A percentile compares a stretch with the other conserved stretches of the same genome.
Evolutionary conservation across 2,797 vertebrate species (phyloP).

Genomic region (Numenius phaeopus): DNA sequence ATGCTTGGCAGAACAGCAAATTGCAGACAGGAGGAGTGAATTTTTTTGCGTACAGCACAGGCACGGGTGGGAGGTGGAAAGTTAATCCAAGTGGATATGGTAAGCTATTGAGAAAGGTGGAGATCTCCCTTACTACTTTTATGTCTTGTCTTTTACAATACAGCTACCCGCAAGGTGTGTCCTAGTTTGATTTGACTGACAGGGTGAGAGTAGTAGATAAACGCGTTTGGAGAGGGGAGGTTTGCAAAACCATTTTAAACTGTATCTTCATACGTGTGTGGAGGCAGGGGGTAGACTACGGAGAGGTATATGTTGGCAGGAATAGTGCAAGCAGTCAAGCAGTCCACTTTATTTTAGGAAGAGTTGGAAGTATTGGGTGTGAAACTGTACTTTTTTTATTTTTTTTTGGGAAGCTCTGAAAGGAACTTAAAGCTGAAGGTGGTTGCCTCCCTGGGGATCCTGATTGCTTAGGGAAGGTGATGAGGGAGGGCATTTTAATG

Average conservation of each 20-base stretch:
- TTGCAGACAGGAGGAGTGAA: not conserved
- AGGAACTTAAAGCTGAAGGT: not conserved
- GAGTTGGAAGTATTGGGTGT: not conserved
- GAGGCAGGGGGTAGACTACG: not conserved
- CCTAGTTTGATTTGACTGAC: not conserved
- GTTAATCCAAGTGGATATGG: not conserved
- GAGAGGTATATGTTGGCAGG: not conserved
- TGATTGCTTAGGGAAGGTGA: not conserved
- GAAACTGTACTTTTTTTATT: not conserved
- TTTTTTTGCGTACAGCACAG: not conserved
- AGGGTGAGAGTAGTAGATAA: not conserved
- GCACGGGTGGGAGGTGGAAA: not conserved
- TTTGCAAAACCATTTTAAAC: not conserved
- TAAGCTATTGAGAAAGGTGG: not conserved
- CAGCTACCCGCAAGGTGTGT: not conserved
- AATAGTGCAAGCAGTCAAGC: not conserved
- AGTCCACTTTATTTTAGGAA: not conserved
- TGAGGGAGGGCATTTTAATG: not conserved
- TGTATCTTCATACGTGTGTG: not conserved
- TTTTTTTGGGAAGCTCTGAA: not conserved
- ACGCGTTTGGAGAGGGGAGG: not conserved
- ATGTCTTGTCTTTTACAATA: not conserved
- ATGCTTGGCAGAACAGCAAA: conserved; percentile 1
- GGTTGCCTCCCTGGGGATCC: not conserved
- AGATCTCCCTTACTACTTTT: not conserved